Evolutionary conservation across 2,113 vertebrate genomes (phyloP), one percentile per base, ranked within the genome.

Genomic region (Pelobates fuscus): DNA sequence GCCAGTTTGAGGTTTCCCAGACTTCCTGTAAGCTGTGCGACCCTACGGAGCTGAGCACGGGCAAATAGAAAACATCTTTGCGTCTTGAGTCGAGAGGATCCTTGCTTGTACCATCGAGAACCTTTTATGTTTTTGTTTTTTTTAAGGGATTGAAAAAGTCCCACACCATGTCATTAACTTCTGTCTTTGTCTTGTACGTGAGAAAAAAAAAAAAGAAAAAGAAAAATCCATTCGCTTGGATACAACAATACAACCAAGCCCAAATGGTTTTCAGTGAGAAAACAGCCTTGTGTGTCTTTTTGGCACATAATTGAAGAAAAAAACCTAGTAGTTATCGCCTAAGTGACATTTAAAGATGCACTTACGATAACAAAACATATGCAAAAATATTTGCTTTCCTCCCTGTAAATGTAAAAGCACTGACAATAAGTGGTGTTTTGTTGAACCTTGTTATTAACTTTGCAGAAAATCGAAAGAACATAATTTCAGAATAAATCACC

Each of bases 271-370:
- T 52, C 18, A 3, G 26, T 30, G 70, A 62, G 41, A 71, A 52
- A 72, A 37, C 30, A 72, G 59, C 20, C 70, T 8, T 61, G 70
- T 64, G 20, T 37, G n/a, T 52, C 44, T 62, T 24, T 63, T 32
- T 63, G 60, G 59, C 27, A 37, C 29, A 63, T 72, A 72, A 63
- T 72, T 64, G 59, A 54, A 72, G 44, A 30, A 12, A 55, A n/a
- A 63, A 72, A 63, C 26, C 60, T 54, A 54, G 61, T 54, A 23
- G 70, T 72, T 72, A 63, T 63, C 27, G 43, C 44, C 44, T 63
- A 72, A 72, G 70, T 54, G 59, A 64, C 70, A 72, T 72, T 52
- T 49, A 63, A 72, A 63, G 44, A 63, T 63, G 70, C 70, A 72
- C 70, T 72, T 72, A 72, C 70, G 60, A 26, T 52, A 23, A 63